phyloP scores from a whole-genome alignment of 2,113 vertebrate genomes.

The Salvator merianae region DNA sequence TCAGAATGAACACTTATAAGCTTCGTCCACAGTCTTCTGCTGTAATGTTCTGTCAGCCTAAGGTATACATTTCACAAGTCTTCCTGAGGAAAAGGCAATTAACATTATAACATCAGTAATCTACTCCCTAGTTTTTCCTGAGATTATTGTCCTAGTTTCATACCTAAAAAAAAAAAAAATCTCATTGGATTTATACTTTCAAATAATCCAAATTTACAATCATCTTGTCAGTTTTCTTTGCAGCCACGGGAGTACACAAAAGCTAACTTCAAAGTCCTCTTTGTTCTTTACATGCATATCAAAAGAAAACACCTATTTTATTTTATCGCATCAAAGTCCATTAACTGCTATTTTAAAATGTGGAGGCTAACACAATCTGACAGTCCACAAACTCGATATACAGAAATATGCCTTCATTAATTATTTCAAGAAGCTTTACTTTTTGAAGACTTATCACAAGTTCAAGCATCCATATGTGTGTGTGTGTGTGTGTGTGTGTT shows the following conservation, averaged over 20 bases:
- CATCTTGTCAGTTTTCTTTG: slow-evolving; percentile 42
- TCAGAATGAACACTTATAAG: not conserved
- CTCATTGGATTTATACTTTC: slow-evolving; percentile 46
- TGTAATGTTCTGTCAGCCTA: not conserved
- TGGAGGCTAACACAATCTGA: slow-evolving; percentile 73
- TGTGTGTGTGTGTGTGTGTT: no score
- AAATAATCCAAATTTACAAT: slow-evolving; percentile 41
- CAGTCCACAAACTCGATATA: slow-evolving; percentile 69
- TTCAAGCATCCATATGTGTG: slow-evolving; percentile 54
- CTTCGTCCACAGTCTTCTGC: not conserved
- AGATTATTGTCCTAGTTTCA: slow-evolving; percentile 58
- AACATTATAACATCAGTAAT: slow-evolving; percentile 35
- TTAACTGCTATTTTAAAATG: slow-evolving; percentile 75
- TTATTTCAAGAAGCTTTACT: slow-evolving; percentile 54
- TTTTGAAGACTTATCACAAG: slow-evolving; percentile 83
- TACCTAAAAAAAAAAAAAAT: slow-evolving; percentile 19
- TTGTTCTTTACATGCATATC: slow-evolving; percentile 62
- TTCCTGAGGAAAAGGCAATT: slow-evolving; percentile 37
- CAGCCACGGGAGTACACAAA: slow-evolving; percentile 53
- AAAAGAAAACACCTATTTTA: slow-evolving; percentile 72
- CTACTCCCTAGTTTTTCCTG: slow-evolving; percentile 31
- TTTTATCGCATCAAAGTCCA: slow-evolving; percentile 76
- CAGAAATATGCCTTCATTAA: slow-evolving; percentile 74
- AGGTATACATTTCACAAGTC: slow-evolving; percentile 32
- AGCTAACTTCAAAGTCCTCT: slow-evolving; percentile 58